phyloP scores from a whole-genome alignment of 2,888 invertebrate species.

The Macrosiphum euphorbiae region DNA sequence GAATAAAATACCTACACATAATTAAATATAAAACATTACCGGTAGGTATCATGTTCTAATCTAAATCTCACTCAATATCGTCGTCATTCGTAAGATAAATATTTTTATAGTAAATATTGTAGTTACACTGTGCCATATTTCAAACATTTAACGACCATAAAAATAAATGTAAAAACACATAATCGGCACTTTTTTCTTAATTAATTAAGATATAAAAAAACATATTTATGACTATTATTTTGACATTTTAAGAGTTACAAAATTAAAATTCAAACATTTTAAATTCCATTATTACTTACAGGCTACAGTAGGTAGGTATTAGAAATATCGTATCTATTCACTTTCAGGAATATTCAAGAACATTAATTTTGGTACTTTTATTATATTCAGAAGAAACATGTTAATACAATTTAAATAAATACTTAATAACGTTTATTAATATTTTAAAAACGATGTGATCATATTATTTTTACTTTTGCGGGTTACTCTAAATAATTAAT shows the following conservation, averaged over 20 bases:
- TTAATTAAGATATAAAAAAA: neutral
- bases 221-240: neutral
- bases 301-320: neutral
- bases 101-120: neutral
- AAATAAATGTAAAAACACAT: neutral
- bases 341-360: neutral
- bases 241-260: neutral
- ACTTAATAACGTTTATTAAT: neutral
- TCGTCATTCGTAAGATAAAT: neutral
- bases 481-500: neutral
- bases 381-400: neutral
- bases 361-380: neutral
- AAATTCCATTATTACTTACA: neutral
- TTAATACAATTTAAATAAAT: neutral
- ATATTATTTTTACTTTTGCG: neutral
- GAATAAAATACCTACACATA: neutral
- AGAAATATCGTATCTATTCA: neutral
- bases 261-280: neutral
- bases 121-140: neutral
- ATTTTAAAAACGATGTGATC: neutral
- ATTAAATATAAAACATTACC: neutral
- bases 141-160: neutral
- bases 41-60: neutral
- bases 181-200: neutral
- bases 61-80: neutral